Evolutionary conservation across 2,113 vertebrate species (phyloP).

Genomic region (Brienomyrus brachyistius): DNA sequence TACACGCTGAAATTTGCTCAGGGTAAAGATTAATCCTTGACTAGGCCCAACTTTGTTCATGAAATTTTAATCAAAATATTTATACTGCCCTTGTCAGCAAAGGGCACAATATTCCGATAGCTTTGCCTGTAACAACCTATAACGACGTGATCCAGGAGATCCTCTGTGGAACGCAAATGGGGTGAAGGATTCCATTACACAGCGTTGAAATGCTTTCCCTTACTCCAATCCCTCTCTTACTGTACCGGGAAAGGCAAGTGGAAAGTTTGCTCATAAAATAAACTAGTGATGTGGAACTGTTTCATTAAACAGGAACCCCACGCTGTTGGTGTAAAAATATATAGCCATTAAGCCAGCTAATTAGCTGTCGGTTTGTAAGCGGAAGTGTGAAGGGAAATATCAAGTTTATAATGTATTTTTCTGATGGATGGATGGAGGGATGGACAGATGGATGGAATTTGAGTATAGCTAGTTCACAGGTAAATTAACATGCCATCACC

Average conservation of each 20-base stretch:
- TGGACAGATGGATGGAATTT: neutral
- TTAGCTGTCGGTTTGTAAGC: neutral
- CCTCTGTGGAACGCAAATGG: neutral
- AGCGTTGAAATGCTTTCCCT: neutral
- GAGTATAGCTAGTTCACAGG: neutral
- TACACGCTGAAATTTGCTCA: neutral
- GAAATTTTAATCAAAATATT: neutral
- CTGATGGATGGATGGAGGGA: neutral
- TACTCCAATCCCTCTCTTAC: neutral
- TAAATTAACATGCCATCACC: neutral
- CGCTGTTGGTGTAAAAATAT: neutral
- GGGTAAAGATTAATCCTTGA: conserved; percentile 5
- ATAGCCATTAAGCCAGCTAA: neutral
- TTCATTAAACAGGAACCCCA: neutral
- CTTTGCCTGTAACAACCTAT: neutral
- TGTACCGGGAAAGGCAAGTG: neutral
- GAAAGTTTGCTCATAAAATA: neutral
- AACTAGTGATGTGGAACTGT: neutral
- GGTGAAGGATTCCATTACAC: neutral
- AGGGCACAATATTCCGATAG: neutral
- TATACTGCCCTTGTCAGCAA: no score
- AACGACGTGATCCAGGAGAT: neutral
- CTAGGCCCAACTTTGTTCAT: neutral
- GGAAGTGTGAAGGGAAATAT: neutral
- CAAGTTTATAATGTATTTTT: neutral